phyloP scores from a whole-genome alignment of 2,888 invertebrate genomes.

The Ichneumoninae sp. region DNA sequence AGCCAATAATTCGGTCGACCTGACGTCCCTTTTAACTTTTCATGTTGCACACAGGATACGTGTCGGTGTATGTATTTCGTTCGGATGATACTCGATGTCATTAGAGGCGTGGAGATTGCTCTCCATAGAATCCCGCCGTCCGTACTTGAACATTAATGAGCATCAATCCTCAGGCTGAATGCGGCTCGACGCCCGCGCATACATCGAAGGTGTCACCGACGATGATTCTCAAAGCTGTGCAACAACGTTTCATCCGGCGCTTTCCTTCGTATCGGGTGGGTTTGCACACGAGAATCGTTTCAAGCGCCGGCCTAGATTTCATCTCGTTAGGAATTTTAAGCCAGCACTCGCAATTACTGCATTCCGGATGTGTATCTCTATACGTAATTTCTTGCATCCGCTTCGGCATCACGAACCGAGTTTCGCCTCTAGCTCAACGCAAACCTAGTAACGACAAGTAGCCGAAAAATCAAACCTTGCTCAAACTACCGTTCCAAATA shows the following conservation, averaged over 20 bases:
- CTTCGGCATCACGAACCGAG: conserved; percentile 17
- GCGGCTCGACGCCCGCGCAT: background rate
- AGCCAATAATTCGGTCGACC: background rate
- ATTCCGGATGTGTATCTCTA: conserved; percentile 20
- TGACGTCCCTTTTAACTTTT: background rate
- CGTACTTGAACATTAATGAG: conserved; percentile 38
- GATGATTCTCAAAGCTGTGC: conserved; percentile 7
- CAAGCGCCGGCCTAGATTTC: conserved; percentile 28
- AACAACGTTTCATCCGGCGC: conserved; percentile 10
- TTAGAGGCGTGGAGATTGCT: conserved; percentile 20
- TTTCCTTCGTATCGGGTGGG: background rate
- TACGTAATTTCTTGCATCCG: conserved; percentile 18
- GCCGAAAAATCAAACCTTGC: conserved; percentile 10
- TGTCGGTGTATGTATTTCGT: background rate
- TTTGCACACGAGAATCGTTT: conserved; percentile 11
- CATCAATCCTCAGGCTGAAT: conserved; percentile 2
- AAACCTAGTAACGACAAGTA: conserved; percentile 1
- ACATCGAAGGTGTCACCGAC: background rate
- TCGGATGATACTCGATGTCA: background rate
- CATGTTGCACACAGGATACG: background rate
- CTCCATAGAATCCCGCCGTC: background rate
- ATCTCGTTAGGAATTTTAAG: conserved; percentile 50
- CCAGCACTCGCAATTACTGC: conserved; percentile 22
- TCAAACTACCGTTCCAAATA: background rate
- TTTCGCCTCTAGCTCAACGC: conserved; percentile 17